Base-by-base conservation (phyloP, 2,113 vertebrate genomes). In the Nothoprocta pentlandii region DNA sequence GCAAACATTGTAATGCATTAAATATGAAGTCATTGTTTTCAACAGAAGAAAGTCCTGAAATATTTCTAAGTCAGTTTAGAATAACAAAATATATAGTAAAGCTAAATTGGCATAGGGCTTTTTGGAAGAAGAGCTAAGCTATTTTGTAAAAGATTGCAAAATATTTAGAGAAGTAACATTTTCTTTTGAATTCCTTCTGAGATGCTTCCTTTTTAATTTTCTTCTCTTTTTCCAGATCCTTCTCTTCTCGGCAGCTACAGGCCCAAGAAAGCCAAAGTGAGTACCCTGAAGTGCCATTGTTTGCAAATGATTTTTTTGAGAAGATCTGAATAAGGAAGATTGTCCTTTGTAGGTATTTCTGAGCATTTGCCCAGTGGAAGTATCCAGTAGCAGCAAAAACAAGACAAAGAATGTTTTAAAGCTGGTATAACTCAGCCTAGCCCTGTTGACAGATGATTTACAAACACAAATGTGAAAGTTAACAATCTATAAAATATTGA, bases 241-340 rank as follows among this genome's bases (percentile, higher is more conserved):
- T 98, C 97, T 90, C 97, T 98, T 73, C 91, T 97, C 5, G 92
- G 98, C 94, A 98, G 97, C 92, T 98, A 97, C 96, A 97, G 97
- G 97, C 92, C 97, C 77, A 98, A 96, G 96, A 86, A 97, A 92
- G 64, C 93, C 67, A 95, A 93, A 97, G 98, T 99, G 90, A 98
- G 98, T 97, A 88, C 22, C 81, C 30, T 53, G 53, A 77, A 90
- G 41, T 87, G 42, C 23, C 82, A 6, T 30, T 87, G 46, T 53
- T 70, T 87, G 9, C 14, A 53, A 34, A 54, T 44, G 75, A 4
- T 5, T 39, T 81, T 80, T 69, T 71, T 22, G 62, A 66, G 79
- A 49, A 88, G 12, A 53, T 70, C 34, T 22, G 2, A 68, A 9
- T 49, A n/a, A 78, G 54, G 17, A 81, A 30, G 20, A 11, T 71